These are phyloP conservation scores for Zophobas atratus DNA, from an alignment of 1,140 invertebrate genomes.

Conservation along the genomic window DNA sequence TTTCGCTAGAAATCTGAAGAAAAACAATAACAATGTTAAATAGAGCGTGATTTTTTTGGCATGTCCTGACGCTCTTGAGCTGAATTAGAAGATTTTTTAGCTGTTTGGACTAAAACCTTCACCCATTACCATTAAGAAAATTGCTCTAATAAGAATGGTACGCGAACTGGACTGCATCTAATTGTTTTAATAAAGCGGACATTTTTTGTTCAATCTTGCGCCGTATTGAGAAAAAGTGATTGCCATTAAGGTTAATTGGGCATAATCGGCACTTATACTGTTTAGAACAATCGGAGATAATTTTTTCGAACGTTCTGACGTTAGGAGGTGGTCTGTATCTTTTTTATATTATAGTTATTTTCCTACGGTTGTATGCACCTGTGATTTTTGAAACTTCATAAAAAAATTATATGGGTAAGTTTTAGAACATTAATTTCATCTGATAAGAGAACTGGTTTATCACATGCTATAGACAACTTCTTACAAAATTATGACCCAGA, in stretches of 20 bases:
- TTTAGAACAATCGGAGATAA: slow-evolving; percentile 1
- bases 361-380: neutral
- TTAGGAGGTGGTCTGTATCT: too few species aligned
- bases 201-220: slow-evolving; percentile 26
- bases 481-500: slow-evolving; percentile 25
- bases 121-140: slow-evolving; percentile 23
- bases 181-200: slow-evolving; percentile 36
- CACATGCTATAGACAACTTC: slow-evolving; percentile 21
- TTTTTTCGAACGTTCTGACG: neutral
- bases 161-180: slow-evolving; percentile 36
- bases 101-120: slow-evolving; percentile 10
- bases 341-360: too few species aligned
- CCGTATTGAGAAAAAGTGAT: slow-evolving; percentile 20
- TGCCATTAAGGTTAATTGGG: slow-evolving; percentile 34
- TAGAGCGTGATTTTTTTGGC: slow-evolving; percentile 20
- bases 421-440: slow-evolving; percentile 23
- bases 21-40: slow-evolving; percentile 17
- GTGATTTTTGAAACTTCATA: slow-evolving; percentile 1
- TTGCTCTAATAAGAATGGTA: slow-evolving; percentile 16
- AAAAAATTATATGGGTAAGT: neutral
- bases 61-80: neutral
- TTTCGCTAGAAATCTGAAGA: slow-evolving; percentile 15
- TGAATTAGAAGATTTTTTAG: neutral
- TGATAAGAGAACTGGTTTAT: slow-evolving; percentile 39
- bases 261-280: slow-evolving; percentile 22